These are phyloP conservation scores for Rosalia funebris DNA, from an alignment of 2,888 invertebrate species.

Conservation along the genomic window DNA sequence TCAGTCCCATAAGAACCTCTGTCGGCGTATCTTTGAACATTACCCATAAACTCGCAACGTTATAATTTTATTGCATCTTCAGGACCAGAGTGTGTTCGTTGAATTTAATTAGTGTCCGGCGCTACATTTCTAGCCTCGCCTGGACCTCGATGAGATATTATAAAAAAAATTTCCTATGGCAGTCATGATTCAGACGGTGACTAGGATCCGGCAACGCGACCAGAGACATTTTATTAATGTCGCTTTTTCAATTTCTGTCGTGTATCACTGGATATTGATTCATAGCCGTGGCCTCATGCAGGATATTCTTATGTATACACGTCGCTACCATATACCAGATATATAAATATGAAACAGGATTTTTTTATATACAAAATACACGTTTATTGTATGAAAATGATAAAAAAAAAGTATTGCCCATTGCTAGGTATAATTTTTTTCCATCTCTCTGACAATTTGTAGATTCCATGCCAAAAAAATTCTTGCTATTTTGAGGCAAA, in stretches of 20 bases:
- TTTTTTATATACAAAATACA: too few relatives aligned
- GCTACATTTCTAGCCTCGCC: conserved; percentile 12
- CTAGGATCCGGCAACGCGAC: background rate
- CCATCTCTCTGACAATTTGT: too few relatives aligned
- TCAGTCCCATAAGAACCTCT: conserved; percentile 9
- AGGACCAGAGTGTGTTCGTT: conserved; percentile 22
- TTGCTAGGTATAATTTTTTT: too few relatives aligned
- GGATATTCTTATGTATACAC: too few relatives aligned
- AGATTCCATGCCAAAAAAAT: too few relatives aligned
- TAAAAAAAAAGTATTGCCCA: too few relatives aligned
- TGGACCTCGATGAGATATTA: background rate
- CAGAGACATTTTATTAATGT: background rate
- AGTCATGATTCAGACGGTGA: background rate
- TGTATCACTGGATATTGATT: background rate
- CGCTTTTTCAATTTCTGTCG: too few relatives aligned
- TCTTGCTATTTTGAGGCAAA: too few relatives aligned
- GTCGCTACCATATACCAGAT: too few relatives aligned
- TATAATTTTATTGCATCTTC: conserved; percentile 29
- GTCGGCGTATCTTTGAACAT: conserved; percentile 23
- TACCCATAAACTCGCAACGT: conserved; percentile 9
- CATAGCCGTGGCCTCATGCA: too few relatives aligned
- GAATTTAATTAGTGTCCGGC: conserved; percentile 25
- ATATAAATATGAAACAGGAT: too few relatives aligned
- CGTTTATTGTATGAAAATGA: too few relatives aligned
- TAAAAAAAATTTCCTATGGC: background rate